A percentile compares a stretch with the other conserved stretches of the same genome.
phyloP scores from a whole-genome alignment of 1,140 invertebrate species.

The Littorina saxatilis region DNA sequence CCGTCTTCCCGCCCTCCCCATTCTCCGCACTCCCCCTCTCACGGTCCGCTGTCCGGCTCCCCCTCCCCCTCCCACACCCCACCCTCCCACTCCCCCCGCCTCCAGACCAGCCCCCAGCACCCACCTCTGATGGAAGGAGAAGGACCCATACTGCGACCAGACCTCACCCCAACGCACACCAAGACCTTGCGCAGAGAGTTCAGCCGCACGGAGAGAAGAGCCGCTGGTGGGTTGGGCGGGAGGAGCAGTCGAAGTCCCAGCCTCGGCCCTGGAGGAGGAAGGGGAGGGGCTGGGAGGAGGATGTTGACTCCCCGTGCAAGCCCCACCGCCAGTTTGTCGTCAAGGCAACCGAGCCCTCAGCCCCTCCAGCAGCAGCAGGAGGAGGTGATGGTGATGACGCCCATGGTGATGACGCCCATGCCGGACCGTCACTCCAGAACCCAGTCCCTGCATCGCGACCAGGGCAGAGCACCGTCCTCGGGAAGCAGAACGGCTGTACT shows the following conservation, averaged over 20 bases:
- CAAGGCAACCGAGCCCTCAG: neutral
- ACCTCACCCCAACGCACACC: slow-evolving; percentile 27
- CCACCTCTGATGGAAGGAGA: neutral
- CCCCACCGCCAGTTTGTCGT: neutral
- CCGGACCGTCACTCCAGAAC: slow-evolving; percentile 11
- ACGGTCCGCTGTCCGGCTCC: neutral
- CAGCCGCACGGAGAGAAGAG: slow-evolving; percentile 20
- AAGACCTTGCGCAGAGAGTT: slow-evolving; percentile 26
- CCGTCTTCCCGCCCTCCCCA: neutral
- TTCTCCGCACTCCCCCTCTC: neutral
- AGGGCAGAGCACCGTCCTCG: neutral
- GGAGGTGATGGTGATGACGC: neutral
- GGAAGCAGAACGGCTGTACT: neutral
- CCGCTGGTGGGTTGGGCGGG: neutral
- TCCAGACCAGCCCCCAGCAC: neutral
- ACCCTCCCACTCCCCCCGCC: neutral
- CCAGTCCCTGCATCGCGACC: slow-evolving; percentile 29
- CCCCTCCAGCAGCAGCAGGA: neutral
- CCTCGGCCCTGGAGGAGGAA: neutral
- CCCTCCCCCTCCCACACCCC: neutral
- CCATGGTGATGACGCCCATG: neutral
- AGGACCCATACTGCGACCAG: slow-evolving; percentile 16
- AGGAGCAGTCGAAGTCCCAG: slow-evolving; percentile 25
- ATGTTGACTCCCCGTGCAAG: neutral
- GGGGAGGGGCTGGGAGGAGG: neutral